Percentiles rank a stretch among this genome's conserved stretches.
These are phyloP conservation scores for Porites lobata DNA, from an alignment of 92 coral and sea anemone genomes.

Conservation along the genomic window DNA sequence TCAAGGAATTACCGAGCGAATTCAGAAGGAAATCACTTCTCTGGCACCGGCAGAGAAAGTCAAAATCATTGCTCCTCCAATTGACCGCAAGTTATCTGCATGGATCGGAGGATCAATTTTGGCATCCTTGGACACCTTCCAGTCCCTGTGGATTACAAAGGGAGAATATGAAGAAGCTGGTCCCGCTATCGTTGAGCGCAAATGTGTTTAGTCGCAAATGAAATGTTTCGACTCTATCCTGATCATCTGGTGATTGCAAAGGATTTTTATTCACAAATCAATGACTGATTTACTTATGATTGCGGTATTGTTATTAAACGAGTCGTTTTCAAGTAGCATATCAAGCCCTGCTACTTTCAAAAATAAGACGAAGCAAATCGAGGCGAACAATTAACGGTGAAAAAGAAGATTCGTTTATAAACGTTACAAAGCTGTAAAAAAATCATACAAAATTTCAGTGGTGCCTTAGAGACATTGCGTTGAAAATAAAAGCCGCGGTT, in stretches of 20 bases:
- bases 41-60: conserved; percentile 53
- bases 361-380: too few relatives aligned
- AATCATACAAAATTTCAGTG: too few relatives aligned
- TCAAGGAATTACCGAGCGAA: conserved; percentile 61
- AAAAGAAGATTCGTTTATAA: too few relatives aligned
- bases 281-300: too few relatives aligned
- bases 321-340: too few relatives aligned
- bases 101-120: conserved; percentile 78
- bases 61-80: conserved; percentile 67
- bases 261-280: not conserved
- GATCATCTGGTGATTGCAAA: not conserved
- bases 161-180: conserved; percentile 70
- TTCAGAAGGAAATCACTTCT: conserved; percentile 58
- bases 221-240: not conserved
- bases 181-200: conserved; percentile 63
- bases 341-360: too few relatives aligned
- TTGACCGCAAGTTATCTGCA: conserved; percentile 49
- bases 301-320: too few relatives aligned
- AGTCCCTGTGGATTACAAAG: conserved; percentile 69
- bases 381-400: too few relatives aligned
- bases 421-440: too few relatives aligned
- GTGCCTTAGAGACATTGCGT: too few relatives aligned
- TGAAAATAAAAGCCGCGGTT: too few relatives aligned
- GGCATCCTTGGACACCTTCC: conserved; percentile 62
- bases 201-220: conserved; percentile 24